Evolutionary conservation across 2,113 vertebrate genomes (phyloP).

Genomic region (Lophotis ruficrista): DNA sequence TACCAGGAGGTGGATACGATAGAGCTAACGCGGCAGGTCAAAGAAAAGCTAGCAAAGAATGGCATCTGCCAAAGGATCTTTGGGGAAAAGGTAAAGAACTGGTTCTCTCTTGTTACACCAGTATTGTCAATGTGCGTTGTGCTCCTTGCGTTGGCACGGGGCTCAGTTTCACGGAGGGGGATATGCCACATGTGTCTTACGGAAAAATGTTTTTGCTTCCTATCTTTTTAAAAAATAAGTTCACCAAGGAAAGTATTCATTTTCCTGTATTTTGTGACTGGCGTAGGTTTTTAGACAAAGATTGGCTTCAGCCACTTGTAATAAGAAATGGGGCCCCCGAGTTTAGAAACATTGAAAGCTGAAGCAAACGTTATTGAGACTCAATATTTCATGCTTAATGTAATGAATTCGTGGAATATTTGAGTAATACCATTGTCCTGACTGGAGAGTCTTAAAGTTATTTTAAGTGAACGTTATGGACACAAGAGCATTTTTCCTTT

Average conservation of each 20-base stretch:
- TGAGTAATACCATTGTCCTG: conserved; percentile 4
- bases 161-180: not conserved
- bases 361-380: not conserved
- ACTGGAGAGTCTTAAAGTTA: conserved; percentile 13
- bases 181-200: fast-evolving
- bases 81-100: conserved; percentile 86
- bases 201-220: not conserved
- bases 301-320: not conserved
- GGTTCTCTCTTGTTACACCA: conserved; percentile 50
- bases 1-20: conserved; percentile 93
- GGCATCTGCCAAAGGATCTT: conserved; percentile 94
- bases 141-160: not conserved
- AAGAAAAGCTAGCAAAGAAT: conserved; percentile 93
- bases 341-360: not conserved
- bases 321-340: not conserved
- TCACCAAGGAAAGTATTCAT: fast-evolving
- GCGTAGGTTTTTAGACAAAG: not conserved
- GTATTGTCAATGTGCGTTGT: not conserved
- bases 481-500: conserved; percentile 52
- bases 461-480: not conserved
- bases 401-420: conserved; percentile 36
- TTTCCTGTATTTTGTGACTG: not conserved
- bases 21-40: conserved; percentile 90
- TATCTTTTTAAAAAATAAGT: not conserved
- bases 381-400: conserved; percentile 10